Evolutionary conservation across 2,888 invertebrate species (phyloP).

Genomic region (Drosophila barbarae): DNA sequence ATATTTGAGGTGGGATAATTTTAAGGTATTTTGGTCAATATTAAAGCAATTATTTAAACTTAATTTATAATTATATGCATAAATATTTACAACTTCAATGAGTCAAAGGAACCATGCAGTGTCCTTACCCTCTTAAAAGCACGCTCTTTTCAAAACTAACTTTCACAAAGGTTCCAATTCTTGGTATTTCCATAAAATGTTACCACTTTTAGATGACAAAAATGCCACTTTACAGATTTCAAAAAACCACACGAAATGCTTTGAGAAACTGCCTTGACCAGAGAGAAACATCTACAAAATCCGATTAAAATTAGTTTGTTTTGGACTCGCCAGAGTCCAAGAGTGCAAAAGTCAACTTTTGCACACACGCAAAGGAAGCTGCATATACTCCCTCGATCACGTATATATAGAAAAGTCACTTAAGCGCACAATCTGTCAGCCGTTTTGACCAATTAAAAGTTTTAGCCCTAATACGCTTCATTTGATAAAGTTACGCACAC

Average conservation of each 20-base stretch:
- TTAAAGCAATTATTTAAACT: background rate
- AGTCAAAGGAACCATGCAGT: no score
- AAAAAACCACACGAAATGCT: conserved; percentile 6
- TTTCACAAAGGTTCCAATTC: background rate
- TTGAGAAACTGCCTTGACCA: background rate
- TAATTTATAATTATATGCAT: no score
- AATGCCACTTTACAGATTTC: conserved; percentile 1
- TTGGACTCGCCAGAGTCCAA: conserved; percentile 48
- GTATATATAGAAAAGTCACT: conserved; percentile 58
- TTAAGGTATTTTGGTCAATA: background rate
- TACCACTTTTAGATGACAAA: background rate
- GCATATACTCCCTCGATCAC: conserved; percentile 9
- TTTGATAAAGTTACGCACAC: conserved; percentile 67
- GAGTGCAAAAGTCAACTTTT: conserved; percentile 65
- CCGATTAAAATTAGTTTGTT: conserved; percentile 68
- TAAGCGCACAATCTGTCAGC: conserved; percentile 71
- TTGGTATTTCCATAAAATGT: background rate
- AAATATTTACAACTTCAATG: no score
- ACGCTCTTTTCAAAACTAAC: no score
- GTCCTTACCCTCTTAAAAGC: no score
- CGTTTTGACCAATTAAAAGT: conserved; percentile 78
- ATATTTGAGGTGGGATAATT: background rate
- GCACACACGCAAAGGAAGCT: conserved; percentile 6
- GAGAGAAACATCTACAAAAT: conserved; percentile 40
- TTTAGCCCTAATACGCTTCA: conserved; percentile 75